A percentile compares a stretch with the other conserved stretches of the same genome.
Evolutionary conservation across 2,888 invertebrate species (phyloP).

Genomic region (Amblyjoppa fuscipennis): DNA sequence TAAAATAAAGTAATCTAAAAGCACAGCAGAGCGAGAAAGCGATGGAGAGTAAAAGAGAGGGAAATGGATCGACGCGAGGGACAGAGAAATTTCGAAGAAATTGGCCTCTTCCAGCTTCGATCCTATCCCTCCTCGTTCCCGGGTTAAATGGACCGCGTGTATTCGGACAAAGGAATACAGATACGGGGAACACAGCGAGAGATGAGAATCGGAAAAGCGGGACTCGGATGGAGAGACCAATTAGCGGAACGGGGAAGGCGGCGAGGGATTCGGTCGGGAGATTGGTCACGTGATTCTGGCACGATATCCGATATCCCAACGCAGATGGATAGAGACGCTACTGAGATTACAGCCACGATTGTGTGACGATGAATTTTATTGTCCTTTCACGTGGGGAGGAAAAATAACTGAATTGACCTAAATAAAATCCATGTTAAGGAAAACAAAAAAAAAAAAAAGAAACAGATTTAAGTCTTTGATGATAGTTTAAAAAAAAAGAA

Average conservation of each 20-base stretch:
- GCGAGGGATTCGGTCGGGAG: slow-evolving; percentile 15
- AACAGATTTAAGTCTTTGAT: too few species aligned
- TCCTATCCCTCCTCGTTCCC: neutral
- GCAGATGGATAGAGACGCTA: slow-evolving; percentile 1
- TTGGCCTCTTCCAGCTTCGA: neutral
- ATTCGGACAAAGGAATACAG: neutral
- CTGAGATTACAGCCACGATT: slow-evolving; percentile 10
- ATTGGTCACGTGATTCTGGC: slow-evolving; percentile 35
- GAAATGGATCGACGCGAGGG: neutral
- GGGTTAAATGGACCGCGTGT: neutral
- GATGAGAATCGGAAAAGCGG: neutral
- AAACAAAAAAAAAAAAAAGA: too few species aligned
- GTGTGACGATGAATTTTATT: slow-evolving; percentile 2
- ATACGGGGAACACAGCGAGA: neutral
- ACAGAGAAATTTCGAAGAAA: slow-evolving; percentile 18
- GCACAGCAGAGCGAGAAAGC: neutral
- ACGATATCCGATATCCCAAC: slow-evolving; percentile 21
- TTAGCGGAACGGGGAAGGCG: slow-evolving; percentile 27
- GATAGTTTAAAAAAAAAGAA: too few species aligned
- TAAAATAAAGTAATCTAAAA: neutral
- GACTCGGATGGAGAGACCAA: slow-evolving; percentile 40
- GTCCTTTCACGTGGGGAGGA: too few species aligned
- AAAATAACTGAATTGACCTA: too few species aligned
- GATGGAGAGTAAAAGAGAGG: neutral
- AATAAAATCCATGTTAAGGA: too few species aligned